Evolutionary conservation across 2,888 invertebrate genomes (phyloP).

Genomic region (Xestia ashworthii): DNA sequence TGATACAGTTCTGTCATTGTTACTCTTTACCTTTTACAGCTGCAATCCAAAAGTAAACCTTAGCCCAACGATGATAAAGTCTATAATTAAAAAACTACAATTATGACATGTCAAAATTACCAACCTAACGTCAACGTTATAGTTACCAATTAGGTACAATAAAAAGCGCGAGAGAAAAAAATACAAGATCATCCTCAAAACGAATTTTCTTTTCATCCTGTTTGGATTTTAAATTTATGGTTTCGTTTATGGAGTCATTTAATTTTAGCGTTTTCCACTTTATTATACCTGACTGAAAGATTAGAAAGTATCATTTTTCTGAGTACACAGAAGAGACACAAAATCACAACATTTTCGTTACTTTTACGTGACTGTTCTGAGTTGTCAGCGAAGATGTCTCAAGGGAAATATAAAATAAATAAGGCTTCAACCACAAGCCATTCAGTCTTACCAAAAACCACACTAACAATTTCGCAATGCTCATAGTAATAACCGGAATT

Average conservation of each 20-base stretch:
- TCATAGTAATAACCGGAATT: not conserved
- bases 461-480: not conserved
- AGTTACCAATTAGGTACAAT: not conserved
- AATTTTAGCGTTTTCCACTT: not conserved
- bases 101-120: not conserved
- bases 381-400: slow-evolving; percentile 19
- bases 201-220: not conserved
- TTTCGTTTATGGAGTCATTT: not conserved
- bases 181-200: not conserved
- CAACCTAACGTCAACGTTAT: not conserved
- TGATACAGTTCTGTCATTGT: not conserved
- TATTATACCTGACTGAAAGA: not conserved
- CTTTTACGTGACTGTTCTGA: slow-evolving; percentile 11
- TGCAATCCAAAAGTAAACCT: not conserved
- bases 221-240: not conserved
- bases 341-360: slow-evolving; percentile 8
- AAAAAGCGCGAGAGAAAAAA: not conserved
- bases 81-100: not conserved
- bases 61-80: not conserved
- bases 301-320: not conserved
- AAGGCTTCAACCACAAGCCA: slow-evolving; percentile 5
- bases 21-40: not conserved
- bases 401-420: slow-evolving; percentile 46
- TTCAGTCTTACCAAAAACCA: not conserved
- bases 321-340: not conserved